Conservation (phyloP, 2,888 invertebrate species). For the Thumatha senex region DNA sequence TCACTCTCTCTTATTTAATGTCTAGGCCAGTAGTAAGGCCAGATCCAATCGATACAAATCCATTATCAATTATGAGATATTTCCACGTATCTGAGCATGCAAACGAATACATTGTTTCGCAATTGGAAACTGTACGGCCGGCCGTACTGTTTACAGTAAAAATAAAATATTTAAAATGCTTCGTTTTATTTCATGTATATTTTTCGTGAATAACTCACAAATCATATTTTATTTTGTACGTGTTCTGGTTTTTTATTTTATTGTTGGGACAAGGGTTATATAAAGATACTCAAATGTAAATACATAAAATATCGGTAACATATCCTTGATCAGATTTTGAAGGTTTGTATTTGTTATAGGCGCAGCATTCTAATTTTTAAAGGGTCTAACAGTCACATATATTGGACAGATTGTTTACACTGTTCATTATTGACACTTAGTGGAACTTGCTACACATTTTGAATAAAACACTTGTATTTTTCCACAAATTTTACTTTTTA, state of each 20-base stretch:
- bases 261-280: not conserved
- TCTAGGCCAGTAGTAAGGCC: no score
- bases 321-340: not conserved
- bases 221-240: conserved; percentile 10
- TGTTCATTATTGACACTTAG: no score
- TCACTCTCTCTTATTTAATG: no score
- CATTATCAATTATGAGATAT: conserved; percentile 1
- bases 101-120: conserved; percentile 3
- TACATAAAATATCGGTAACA: not conserved
- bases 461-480: no score
- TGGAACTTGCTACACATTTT: no score
- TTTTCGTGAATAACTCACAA: conserved; percentile 7
- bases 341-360: not conserved
- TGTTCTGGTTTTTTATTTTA: conserved; percentile 1
- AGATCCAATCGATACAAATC: not conserved
- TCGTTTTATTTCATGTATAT: not conserved
- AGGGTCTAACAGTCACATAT: no score
- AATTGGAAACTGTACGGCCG: conserved; percentile 1
- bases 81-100: conserved; percentile 1
- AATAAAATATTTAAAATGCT: conserved; percentile 7
- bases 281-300: not conserved
- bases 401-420: no score
- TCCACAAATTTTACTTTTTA: no score
- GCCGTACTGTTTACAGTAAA: conserved; percentile 7
- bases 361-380: no score